Base-by-base conservation (phyloP, 53 echinoderm and acorn worm species). In the Echinarachnius parma region DNA sequence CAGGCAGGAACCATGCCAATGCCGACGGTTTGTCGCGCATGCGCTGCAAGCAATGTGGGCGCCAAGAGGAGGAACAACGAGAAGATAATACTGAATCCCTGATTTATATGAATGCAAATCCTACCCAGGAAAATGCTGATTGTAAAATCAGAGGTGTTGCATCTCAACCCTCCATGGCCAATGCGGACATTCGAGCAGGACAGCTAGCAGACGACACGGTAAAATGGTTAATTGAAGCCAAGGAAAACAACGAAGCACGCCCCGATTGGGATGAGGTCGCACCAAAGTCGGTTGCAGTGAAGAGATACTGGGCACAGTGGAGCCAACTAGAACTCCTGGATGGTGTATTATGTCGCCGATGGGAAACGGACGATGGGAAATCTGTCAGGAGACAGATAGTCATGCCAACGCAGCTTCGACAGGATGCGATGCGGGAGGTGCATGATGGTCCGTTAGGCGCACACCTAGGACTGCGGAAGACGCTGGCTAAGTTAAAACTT, bases 291-390 rank as follows among this genome's bases (percentile, higher is more conserved):
- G 16, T 11, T 16, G 68, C 76, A 28, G 55, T 20, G 15, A 84
- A 78, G 25, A 31, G 71, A 2, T 80, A 86, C 34, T 86, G 86
- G 86, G 9, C 36, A 21, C 69, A 53, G 34, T 86, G 76, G 80
- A 53, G 67, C 49, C 65, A 58, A 27, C 21, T 86, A 7, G 28
- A 66, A 36, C 26, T 81, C 3, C 8, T 16, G 22, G 58, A 74
- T 28, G 75, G 87, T 2, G 10, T 46, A 28, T 30, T 88, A 4
- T 52, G 21, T 24, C 42, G 75, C 11, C 27, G 30, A 59, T 83
- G 88, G 83, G 88, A 83, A 23, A 49, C 79, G 0, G 76, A 71
- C 48, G 79, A 82, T 29, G 83, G 83, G 16, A 72, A 58, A 29
- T 2, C 2, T 0, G 57, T 78, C 13, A 31, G 37, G 5, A 74